Evolutionary conservation across 2,888 invertebrate genomes (phyloP).

Genomic region (Tetragnatha montana): DNA sequence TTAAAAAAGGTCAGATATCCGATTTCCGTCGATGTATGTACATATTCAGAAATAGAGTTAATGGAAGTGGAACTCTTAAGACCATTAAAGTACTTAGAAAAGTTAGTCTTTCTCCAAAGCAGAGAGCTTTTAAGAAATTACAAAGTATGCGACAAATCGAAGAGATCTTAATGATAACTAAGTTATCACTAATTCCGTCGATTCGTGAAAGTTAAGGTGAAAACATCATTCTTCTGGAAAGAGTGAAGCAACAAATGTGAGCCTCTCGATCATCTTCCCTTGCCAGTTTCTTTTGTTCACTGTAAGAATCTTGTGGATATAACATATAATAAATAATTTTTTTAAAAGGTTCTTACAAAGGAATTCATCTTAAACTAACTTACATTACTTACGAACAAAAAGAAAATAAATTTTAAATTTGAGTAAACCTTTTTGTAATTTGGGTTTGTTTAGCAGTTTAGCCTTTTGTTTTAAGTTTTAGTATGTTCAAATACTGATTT

Average conservation of each 20-base stretch:
- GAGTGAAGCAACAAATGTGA: neutral
- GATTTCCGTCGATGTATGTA: neutral
- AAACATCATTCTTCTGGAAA: neutral
- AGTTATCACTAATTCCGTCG: neutral
- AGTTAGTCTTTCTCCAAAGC: neutral
- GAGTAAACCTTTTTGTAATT: too few relatives aligned
- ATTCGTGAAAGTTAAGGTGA: neutral
- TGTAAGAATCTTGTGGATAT: too few relatives aligned
- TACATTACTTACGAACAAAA: too few relatives aligned
- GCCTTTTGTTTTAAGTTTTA: too few relatives aligned
- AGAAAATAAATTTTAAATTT: too few relatives aligned
- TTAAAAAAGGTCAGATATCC: neutral
- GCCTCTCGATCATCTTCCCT: too few relatives aligned
- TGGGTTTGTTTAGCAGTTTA: too few relatives aligned
- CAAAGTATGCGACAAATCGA: neutral
- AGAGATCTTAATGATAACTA: neutral
- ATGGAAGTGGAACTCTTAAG: constrained; percentile 8
- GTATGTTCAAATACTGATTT: too few relatives aligned
- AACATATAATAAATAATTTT: too few relatives aligned
- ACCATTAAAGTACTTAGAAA: constrained; percentile 18
- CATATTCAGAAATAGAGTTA: neutral
- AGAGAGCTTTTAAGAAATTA: constrained; percentile 12
- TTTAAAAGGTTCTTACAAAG: too few relatives aligned
- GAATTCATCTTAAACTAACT: too few relatives aligned
- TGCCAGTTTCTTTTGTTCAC: too few relatives aligned